Base-by-base conservation (phyloP, 2,888 invertebrate species). In the Atethmia centrago region DNA sequence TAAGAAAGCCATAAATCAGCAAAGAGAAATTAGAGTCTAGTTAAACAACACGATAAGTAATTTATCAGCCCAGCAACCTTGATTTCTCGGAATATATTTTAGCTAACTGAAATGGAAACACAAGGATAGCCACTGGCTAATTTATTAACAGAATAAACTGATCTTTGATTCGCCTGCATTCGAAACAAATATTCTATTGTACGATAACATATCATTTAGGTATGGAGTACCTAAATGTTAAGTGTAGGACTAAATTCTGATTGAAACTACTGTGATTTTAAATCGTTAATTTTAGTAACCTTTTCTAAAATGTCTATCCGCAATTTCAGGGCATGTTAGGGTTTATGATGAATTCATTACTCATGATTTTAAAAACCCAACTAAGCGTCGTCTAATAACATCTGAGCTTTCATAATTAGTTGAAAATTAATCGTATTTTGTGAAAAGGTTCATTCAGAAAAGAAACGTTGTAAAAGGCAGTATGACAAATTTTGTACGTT, bases 141-240 rank as follows among this genome's bases (percentile, higher is more conserved):
- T 85, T 85, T 80, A 74, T n/a, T 71, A 68, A 75, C 58, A 36
- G 25, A 66, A 31, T 62, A 65, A 70, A 75, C 77, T 55, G 59
- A 62, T 63, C 61, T 71, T 83, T 64, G 2, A 56, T 64, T 67
- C 12, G 36, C 42, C n/a, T 31, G 40, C 67, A 71, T 67, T 25
- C 8, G 49, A 45, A 65, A n/a, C 51, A 53, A 83, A 74, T 78
- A 77, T 74, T 77, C 77, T 64, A 58, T 73, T 75, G 65, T 81
- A 69, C 67, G 56, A 55, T 72, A 74, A 79, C 68, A 64, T 49
- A 67, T 65, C 58, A 66, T 71, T 55, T 65, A 28, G 28, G 28
- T n/a, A n/a, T n/a, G n/a, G n/a, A n/a, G n/a, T 45, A n/a, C n/a
- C 49, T 8, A 49, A 65, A 59, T 59, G n/a, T n/a, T n/a, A 14